Evolutionary conservation across 2,888 invertebrate species (phyloP).

Genomic region (Macaria liturata): DNA sequence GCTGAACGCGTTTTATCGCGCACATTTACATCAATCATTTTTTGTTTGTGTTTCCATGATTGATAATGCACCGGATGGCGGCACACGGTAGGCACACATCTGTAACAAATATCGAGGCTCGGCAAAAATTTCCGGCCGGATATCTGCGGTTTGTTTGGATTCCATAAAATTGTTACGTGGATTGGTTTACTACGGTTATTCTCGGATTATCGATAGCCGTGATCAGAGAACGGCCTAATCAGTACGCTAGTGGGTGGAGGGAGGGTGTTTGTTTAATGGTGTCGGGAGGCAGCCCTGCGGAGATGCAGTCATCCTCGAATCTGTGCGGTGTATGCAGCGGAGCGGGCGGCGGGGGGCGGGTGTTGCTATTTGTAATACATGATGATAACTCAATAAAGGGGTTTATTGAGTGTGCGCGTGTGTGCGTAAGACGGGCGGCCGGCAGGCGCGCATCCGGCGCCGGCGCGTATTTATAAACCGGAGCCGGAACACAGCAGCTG

Average conservation of each 20-base stretch:
- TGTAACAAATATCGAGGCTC: constrained; percentile 23
- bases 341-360: constrained; percentile 26
- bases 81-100: constrained; percentile 23
- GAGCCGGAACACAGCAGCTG: constrained; percentile 64
- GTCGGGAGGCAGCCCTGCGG: constrained; percentile 26
- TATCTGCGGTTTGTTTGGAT: constrained; percentile 34
- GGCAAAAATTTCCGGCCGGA: constrained; percentile 36
- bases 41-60: constrained; percentile 26
- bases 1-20: constrained; percentile 5
- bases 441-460: constrained; percentile 71
- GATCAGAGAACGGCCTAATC: constrained; percentile 11
- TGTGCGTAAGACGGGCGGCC: constrained; percentile 42
- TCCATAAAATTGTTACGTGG: constrained; percentile 30
- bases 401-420: constrained; percentile 53
- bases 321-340: constrained; percentile 27
- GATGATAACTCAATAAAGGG: constrained; percentile 61
- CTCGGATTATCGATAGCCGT: constrained; percentile 22
- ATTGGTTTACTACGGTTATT: constrained; percentile 29
- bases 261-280: too few relatives aligned
- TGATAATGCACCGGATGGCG: constrained; percentile 27
- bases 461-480: constrained; percentile 76
- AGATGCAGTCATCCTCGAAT: constrained; percentile 36
- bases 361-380: constrained; percentile 56
- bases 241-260: neutral
- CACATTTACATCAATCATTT: constrained; percentile 30